Evolutionary conservation across 2,888 invertebrate species (phyloP).

Genomic region (Dioctria rufipes): DNA sequence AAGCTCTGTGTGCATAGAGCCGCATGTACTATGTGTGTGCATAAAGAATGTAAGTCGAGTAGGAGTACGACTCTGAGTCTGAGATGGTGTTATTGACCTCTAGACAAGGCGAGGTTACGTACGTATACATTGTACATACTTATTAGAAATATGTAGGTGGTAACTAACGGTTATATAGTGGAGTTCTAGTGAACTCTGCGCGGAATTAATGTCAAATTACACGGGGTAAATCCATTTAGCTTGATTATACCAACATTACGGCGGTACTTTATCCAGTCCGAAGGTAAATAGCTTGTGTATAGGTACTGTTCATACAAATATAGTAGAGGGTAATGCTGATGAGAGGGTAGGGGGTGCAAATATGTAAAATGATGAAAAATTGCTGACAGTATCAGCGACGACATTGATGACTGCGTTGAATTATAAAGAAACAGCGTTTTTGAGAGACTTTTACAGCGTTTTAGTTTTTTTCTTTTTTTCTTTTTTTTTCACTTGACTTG

Average conservation of each 20-base stretch:
- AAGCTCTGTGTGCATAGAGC: no score
- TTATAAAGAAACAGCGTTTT: no score
- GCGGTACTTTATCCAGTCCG: conserved; percentile 15
- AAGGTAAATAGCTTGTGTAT: conserved; percentile 25
- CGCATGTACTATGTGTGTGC: not conserved
- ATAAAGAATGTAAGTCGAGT: not conserved
- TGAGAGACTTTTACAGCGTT: no score
- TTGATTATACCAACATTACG: conserved; percentile 34
- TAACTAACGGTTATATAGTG: not conserved
- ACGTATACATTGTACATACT: no score
- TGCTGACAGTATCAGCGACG: no score
- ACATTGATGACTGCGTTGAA: no score
- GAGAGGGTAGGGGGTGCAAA: no score
- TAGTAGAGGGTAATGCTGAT: no score
- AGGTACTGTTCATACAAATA: no score
- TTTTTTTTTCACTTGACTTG: no score
- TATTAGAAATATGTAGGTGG: not conserved
- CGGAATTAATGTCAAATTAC: conserved; percentile 35
- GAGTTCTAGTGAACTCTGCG: conserved; percentile 8
- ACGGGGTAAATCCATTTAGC: conserved; percentile 45
- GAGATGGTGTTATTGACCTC: conserved; percentile 30
- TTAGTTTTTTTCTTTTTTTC: no score
- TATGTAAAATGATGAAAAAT: no score
- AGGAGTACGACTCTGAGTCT: not conserved
- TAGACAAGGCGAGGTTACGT: not conserved